Percentiles rank a stretch among this genome's conserved stretches.
Evolutionary conservation across 2,797 vertebrate species (phyloP).

Genomic region (Sternotherus odoratus): DNA sequence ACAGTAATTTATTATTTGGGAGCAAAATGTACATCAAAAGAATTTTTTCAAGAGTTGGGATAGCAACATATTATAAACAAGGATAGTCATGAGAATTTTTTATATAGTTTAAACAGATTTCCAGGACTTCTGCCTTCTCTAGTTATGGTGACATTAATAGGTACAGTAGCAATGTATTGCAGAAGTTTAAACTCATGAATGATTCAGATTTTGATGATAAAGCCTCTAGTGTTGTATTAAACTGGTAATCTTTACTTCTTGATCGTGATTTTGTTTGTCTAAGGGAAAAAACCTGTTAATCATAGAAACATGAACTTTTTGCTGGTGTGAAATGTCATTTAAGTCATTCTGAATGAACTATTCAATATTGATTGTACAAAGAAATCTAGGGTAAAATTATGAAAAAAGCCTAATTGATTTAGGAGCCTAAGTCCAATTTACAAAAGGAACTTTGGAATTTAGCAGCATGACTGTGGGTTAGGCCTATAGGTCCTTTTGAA

Average conservation of each 20-base stretch:
- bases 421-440: neutral
- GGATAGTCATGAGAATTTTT: constrained; percentile 37
- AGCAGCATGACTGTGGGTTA: neutral
- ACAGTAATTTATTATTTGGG: constrained; percentile 66
- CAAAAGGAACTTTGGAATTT: neutral
- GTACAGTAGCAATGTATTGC: constrained; percentile 10
- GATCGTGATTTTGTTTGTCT: constrained; percentile 61
- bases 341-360: constrained; percentile 45
- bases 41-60: constrained; percentile 55
- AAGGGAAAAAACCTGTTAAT: constrained; percentile 51
- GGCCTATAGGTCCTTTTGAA: too few species aligned
- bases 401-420: neutral
- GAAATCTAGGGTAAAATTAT: neutral
- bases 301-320: constrained; percentile 62
- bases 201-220: constrained; percentile 44
- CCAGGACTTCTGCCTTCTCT: constrained; percentile 33
- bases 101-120: constrained; percentile 24
- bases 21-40: constrained; percentile 58
- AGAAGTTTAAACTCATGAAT: constrained; percentile 45
- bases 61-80: constrained; percentile 66
- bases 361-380: constrained; percentile 39
- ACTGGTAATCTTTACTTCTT: constrained; percentile 40
- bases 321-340: constrained; percentile 25
- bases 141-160: constrained; percentile 44
- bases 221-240: constrained; percentile 48